These are phyloP conservation scores for Philonicus albiceps DNA, from an alignment of 2,888 invertebrate species.

Conservation along the genomic window DNA sequence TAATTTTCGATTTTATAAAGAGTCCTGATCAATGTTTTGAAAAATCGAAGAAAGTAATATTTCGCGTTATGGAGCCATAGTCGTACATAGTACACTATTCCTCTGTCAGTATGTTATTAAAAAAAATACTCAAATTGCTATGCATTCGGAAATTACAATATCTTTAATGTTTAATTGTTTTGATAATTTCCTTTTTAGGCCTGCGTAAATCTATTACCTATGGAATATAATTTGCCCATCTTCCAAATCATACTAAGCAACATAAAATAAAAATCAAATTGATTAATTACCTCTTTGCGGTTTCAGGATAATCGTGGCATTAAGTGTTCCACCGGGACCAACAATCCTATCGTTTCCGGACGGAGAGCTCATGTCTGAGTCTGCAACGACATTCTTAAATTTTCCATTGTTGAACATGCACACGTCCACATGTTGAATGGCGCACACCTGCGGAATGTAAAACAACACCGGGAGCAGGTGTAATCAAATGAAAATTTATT, in stretches of 20 bases:
- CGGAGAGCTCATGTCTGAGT: constrained; percentile 66
- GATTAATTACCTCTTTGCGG: constrained; percentile 69
- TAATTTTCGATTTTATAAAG: no score
- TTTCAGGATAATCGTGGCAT: constrained; percentile 71
- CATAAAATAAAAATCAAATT: not conserved
- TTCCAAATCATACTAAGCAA: not conserved
- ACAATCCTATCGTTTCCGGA: constrained; percentile 64
- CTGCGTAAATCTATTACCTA: no score
- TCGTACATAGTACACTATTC: no score
- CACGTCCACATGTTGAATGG: constrained; percentile 90
- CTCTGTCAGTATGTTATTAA: no score
- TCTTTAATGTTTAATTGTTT: no score
- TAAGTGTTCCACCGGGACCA: constrained; percentile 70
- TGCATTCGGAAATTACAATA: no score
- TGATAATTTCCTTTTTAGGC: no score
- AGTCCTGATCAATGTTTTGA: no score
- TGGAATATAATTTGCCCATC: no score
- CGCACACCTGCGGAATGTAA: constrained; percentile 70
- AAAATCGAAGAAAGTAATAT: no score
- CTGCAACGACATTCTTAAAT: constrained; percentile 91
- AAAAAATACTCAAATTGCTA: no score
- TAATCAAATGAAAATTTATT: not conserved
- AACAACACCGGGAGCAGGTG: constrained; percentile 30
- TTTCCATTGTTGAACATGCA: constrained; percentile 95
- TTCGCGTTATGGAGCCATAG: no score